Evolutionary conservation across 2,888 invertebrate species (phyloP), one percentile per base, ranked within the genome.

Genomic region (Caenorhabditis sinica): DNA sequence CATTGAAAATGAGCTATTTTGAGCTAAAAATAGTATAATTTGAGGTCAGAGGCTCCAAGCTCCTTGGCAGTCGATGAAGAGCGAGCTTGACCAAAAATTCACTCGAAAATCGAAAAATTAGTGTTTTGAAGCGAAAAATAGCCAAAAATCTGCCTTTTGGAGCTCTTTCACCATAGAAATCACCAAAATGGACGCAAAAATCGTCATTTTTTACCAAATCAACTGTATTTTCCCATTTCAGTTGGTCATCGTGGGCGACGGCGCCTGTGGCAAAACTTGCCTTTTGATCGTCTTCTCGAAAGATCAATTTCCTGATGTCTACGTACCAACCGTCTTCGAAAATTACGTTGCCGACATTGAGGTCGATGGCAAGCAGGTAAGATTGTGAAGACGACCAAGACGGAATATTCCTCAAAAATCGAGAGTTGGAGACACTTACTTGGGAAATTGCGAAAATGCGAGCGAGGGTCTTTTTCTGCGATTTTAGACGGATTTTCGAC

Each of bases 321-420:
- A 90, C 65, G 98, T 98, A 94, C 98, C 98, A 93, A 99, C 98
- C 93, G 98, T 99, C 92, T 99, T 98, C 94, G 99, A 99, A 94
- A 98, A 98, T 94, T 99, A 98, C 95, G 98, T 98, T 93, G 98
- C 98, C 93, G 98, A 98, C 94, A 97, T 98, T 93, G 97, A 97
- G 95, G 97, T 98, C 89, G 98, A 98, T 93, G 96, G 96, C 92
- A 97, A 97, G 94, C 97, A 94, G 93, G 94, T 94, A 51, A 66
- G 60, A 30, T 51, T 51, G 30, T 43, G 20, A 3, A 9, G 23
- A 17, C 40, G 3, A 13, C n/a, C n/a, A n/a, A n/a, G n/a, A n/a
- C 28, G 51, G n/a, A 51, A 51, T 33, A 33, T 23, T n/a, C 1
- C n/a, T 36, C 0, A 33, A 33, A 28, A 43, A 33, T 33, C 33